Base-by-base conservation (phyloP, 2,888 invertebrate genomes). In the Limnephilus lunatus region DNA sequence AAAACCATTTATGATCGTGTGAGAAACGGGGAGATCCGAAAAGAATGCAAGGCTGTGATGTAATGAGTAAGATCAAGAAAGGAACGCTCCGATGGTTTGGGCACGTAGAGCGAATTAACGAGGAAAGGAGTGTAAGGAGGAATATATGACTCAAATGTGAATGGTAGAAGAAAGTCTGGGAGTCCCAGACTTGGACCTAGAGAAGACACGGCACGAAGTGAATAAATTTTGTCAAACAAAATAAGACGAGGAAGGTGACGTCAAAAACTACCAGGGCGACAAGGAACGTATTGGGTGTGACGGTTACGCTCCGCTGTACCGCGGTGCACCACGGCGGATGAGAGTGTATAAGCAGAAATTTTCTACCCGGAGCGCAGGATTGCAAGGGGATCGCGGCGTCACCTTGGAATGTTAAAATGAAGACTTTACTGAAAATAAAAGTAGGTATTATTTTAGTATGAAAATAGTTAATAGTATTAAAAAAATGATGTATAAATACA, bases 331-430 rank as follows among this genome's bases (percentile, higher is more conserved):
- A 25, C 83, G 35, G 25, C 32, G 7, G 39, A 35, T 48, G 91
- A 85, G 93, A 94, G 94, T 94, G 94, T 91, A 81, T 89, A 90
- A 90, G 80, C 68, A 90, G 87, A 92, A 92, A 90, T 68, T 87
- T 82, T 87, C 25, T 93, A 94, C 82, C 94, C 94, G 94, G 94
- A 94, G 86, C 68, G 82, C 93, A 94, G 93, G 92, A 94, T 93
- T 14, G 25, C 19, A 83, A 15, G 83, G 32, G 15, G 83, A 32
- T 35, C 83, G 9, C 39, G 83, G 32, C 39, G 35, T 32, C 32
- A 83, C 25, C 19, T 83, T 83, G 68, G 25, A 68, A 68, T 15
- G 30, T 31, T 83, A 83, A 83, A 83, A 83, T 35, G 14, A 83
- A 4, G 25, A 25, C 9, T 32, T 5, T 15, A 12, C 31, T 83